Evolutionary conservation across 2,113 vertebrate genomes (phyloP).

Genomic region (Haliaeetus leucogaster): DNA sequence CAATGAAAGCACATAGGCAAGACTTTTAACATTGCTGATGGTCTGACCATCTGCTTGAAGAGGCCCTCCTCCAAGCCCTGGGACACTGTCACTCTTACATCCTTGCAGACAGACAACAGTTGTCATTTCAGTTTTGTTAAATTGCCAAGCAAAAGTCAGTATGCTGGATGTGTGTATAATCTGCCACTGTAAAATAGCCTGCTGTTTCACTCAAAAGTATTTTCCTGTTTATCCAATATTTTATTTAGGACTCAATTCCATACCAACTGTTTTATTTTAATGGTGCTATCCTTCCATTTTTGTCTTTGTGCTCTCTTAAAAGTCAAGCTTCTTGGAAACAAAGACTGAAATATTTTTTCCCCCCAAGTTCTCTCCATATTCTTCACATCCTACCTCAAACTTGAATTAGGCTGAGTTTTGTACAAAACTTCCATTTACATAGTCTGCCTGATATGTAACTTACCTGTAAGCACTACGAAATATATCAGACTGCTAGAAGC

Average conservation of each 20-base stretch:
- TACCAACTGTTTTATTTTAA: neutral
- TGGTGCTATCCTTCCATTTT: neutral
- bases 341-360: neutral
- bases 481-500: neutral
- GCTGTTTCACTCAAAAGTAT: neutral
- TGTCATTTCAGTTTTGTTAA: neutral
- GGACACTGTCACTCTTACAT: neutral
- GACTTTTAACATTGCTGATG: neutral
- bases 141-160: neutral
- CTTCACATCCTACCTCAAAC: neutral
- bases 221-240: neutral
- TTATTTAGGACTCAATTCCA: neutral
- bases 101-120: neutral
- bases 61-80: neutral
- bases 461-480: neutral
- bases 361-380: neutral
- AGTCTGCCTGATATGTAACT: neutral
- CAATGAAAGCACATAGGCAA: neutral
- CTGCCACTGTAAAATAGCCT: neutral
- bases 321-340: neutral
- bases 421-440: neutral
- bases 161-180: neutral
- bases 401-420: neutral
- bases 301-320: neutral
- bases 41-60: neutral